Base-by-base conservation (phyloP, 2,888 invertebrate genomes). In the Leptopterna dolabrata region DNA sequence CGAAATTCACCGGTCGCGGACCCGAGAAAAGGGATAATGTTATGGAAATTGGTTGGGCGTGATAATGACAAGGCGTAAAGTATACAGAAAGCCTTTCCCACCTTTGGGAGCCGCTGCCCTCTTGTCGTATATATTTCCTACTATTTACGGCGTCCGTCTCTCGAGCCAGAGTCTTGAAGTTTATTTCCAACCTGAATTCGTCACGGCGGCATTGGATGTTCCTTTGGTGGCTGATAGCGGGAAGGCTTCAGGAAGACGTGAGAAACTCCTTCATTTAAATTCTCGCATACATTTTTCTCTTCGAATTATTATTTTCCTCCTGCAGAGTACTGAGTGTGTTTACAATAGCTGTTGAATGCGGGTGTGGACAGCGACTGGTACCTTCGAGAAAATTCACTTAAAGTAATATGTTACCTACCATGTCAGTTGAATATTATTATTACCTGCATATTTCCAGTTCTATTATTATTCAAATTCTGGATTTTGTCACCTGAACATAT, bases 31-130 rank as follows among this genome's bases (percentile, higher is more conserved):
- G 36, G 36, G 19, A 78, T 78, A 78, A 78, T 78, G 78, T 78
- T 78, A 78, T 78, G 78, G 78, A 78, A 78, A 78, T 78, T 78
- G 78, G 78, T 78, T 45, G 78, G 78, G 78, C 47, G 78, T 45
- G 43, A 45, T 78, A 78, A 78, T 78, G 78, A 78, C 78, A 78
- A 45, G 27, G 78, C 41, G 47, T 78, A 43, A 78, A 73, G 73
- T 36, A 73, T 73, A 73, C 73, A 41, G 73, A 73, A 30, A 73
- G n/a, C 73, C 73, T 73, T 73, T 41, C 73, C 73, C 36, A 36
- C 73, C 41, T 73, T 73, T 36, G 73, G 73, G 36, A 73, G 41
- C 36, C 73, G 41, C 41, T 16, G 27, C 24, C 24, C 2, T 27
- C 29, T 70, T 73, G 30, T 36, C 73, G 36, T 41, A 41, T 55